These are phyloP conservation scores for Polypterus bichir DNA, from an alignment of 2,113 vertebrate genomes.

Conservation along the genomic window DNA sequence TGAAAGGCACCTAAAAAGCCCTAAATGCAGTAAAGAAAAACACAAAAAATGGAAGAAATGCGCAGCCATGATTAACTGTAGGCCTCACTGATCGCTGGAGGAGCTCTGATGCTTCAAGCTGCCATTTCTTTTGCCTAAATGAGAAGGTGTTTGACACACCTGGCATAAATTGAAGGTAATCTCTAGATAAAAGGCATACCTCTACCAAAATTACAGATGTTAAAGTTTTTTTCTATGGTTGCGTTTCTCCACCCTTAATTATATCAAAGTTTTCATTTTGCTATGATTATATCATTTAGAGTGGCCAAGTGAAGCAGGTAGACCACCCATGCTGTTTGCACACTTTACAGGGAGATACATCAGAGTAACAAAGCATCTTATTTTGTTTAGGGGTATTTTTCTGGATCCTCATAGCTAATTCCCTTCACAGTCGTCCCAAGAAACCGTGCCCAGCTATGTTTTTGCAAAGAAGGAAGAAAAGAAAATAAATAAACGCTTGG, in stretches of 20 bases:
- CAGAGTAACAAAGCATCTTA: too few species aligned
- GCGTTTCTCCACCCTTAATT: constrained; percentile 36
- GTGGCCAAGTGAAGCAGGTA: constrained; percentile 31
- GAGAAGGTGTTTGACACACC: constrained; percentile 24
- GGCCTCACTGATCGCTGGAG: not conserved
- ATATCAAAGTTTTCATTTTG: constrained; percentile 30
- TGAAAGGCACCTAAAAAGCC: too few species aligned
- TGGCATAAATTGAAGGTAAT: constrained; percentile 44
- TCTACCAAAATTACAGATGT: constrained; percentile 46
- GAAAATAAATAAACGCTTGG: constrained; percentile 5
- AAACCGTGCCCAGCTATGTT: too few species aligned
- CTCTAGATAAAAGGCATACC: constrained; percentile 50
- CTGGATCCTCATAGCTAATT: too few species aligned
- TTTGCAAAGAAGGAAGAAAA: too few species aligned
- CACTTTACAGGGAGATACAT: not conserved
- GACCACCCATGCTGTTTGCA: constrained; percentile 44
- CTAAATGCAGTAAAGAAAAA: too few species aligned
- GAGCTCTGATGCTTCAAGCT: constrained; percentile 21
- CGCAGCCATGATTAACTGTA: too few species aligned
- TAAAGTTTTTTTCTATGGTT: constrained; percentile 27
- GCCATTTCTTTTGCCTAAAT: constrained; percentile 18
- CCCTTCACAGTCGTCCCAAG: too few species aligned
- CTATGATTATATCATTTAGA: constrained; percentile 33
- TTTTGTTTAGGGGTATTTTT: too few species aligned
- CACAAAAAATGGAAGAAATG: too few species aligned